Evolutionary conservation across 2,888 invertebrate species (phyloP), one percentile per base, ranked within the genome.

Genomic region (Amphimallon solstitiale): DNA sequence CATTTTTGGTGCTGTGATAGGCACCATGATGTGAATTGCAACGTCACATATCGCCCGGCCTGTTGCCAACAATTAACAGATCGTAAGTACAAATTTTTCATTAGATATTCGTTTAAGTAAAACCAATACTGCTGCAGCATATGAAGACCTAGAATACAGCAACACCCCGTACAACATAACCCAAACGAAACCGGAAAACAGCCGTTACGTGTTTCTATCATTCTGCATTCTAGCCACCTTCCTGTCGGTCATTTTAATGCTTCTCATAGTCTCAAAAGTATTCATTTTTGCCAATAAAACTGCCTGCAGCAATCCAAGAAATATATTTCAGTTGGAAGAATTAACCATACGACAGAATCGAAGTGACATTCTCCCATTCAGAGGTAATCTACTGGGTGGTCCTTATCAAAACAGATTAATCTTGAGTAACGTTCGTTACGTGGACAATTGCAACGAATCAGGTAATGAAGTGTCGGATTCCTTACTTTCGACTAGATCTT

Each of bases 1-100:
- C 79, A 78, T 2, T 77, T 80, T 65, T 85, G 84, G 83, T 86
- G 86, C 73, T 86, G 86, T 73, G 84, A 86, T 75, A 79, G 80
- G 65, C 76, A 79, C 54, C 77, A 76, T 54, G 83, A 83, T 73
- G 72, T 76, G n/a, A 84, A 84, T 70, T 86, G 86, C 72, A 83
- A 81, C 2, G 81, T 81, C 5, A 81, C 79, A 37, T 80, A 81
- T 66, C 76, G 81, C 54, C 84, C 82, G 2, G 75, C 76, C 34
- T 86, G 86, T 74, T 86, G 86, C 70, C 81, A 80, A 68, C 72
- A 76, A 19, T 71, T 79, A 65, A 74, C 76, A 52, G 79, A 81
- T 72, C 72, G 82, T 83, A 76, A 78, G 80, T 75, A 38, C 51
- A 21, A 29, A 56, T 4, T 38, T 43, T 21, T 17, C 9, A 14